Evolutionary conservation across 1,140 invertebrate species (phyloP).

Genomic region (Triops longicaudatus): DNA sequence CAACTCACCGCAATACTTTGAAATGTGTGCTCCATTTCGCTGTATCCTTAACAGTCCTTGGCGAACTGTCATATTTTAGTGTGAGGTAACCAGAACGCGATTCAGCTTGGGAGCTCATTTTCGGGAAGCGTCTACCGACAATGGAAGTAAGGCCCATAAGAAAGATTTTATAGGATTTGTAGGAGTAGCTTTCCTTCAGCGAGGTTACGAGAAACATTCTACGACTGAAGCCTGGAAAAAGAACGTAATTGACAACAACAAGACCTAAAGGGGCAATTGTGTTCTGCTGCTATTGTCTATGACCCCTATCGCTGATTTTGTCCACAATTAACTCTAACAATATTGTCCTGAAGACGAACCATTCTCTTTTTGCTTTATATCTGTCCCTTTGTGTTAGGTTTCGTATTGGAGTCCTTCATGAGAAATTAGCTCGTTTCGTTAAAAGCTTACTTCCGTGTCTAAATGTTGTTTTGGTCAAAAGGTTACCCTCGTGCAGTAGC

Average conservation of each 20-base stretch:
- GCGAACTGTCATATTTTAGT: too few species aligned
- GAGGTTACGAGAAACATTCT: not conserved
- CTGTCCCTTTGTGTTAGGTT: not conserved
- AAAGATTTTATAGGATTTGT: not conserved
- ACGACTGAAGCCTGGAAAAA: not conserved
- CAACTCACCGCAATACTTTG: not conserved
- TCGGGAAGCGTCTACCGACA: not conserved
- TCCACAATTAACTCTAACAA: slow-evolving; percentile 5
- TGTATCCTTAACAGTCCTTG: too few species aligned
- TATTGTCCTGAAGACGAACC: not conserved
- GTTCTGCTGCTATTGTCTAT: not conserved
- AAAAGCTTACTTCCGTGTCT: not conserved
- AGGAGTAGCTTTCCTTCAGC: not conserved
- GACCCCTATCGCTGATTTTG: not conserved
- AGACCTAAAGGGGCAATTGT: not conserved
- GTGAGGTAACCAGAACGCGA: too few species aligned
- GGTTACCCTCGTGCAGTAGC: not conserved
- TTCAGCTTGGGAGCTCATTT: too few species aligned
- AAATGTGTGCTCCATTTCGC: too few species aligned
- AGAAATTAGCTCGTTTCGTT: not conserved
- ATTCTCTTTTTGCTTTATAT: not conserved
- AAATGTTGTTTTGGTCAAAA: not conserved
- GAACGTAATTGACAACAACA: not conserved
- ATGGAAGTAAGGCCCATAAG: not conserved
- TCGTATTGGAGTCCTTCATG: not conserved